Evolutionary conservation across 2,797 vertebrate genomes (phyloP).

Genomic region (Eremophila alpestris): DNA sequence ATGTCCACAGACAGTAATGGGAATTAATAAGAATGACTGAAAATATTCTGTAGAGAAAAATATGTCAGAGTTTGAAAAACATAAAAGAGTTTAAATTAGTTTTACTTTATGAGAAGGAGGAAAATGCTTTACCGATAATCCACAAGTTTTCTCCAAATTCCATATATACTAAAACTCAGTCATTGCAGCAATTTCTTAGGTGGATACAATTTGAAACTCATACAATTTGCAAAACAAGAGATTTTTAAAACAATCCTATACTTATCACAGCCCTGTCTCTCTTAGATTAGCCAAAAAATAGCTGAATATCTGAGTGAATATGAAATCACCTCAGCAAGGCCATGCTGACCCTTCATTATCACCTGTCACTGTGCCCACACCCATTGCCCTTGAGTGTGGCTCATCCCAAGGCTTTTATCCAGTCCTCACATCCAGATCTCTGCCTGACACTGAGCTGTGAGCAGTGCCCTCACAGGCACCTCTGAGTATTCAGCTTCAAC

Average conservation of each 20-base stretch:
- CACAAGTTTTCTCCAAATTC: conserved; percentile 21
- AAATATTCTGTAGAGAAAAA: background rate
- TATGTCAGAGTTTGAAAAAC: background rate
- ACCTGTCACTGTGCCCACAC: rapidly evolving
- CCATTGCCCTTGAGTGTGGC: rapidly evolving
- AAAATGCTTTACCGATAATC: conserved; percentile 18
- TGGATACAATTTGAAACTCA: background rate
- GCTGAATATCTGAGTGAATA: background rate
- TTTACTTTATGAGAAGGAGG: conserved; percentile 12
- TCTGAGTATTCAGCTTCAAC: rapidly evolving
- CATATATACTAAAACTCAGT: background rate
- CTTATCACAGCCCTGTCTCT: background rate
- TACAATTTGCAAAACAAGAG: background rate
- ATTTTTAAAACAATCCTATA: background rate
- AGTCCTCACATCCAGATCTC: background rate
- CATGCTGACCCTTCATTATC: background rate
- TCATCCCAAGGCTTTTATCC: background rate
- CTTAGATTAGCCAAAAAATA: background rate
- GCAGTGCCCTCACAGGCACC: background rate
- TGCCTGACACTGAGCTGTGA: background rate
- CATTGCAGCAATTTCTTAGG: background rate
- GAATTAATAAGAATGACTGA: background rate
- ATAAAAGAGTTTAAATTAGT: conserved; percentile 9
- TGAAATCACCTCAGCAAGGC: rapidly evolving
- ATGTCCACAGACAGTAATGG: background rate